Evolutionary conservation across 2,888 invertebrate species (phyloP).

Genomic region (Doris montereyensis): DNA sequence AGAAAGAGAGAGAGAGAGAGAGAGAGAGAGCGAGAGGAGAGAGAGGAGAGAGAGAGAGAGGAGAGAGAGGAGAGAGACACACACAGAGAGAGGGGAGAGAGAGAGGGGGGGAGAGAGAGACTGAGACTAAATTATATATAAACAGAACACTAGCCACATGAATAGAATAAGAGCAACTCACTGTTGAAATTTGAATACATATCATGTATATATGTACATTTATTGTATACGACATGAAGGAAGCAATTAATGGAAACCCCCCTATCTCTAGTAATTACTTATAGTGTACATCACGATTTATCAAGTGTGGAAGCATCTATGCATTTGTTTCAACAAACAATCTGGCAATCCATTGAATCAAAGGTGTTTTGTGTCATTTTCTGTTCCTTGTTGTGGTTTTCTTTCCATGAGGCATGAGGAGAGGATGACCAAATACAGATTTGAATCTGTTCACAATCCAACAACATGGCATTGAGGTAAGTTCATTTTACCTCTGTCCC

Average conservation of each 20-base stretch:
- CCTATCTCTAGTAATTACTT: background rate
- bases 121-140: too few relatives aligned
- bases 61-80: background rate
- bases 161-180: too few relatives aligned
- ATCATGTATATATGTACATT: too few relatives aligned
- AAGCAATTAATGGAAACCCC: background rate
- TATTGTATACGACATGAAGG: background rate
- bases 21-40: too few relatives aligned
- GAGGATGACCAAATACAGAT: background rate
- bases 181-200: too few relatives aligned
- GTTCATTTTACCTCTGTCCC: background rate
- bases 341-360: background rate
- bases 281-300: background rate
- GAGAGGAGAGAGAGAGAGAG: slow-evolving; percentile 1
- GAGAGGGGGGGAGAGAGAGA: background rate
- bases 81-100: background rate
- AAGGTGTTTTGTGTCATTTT: background rate
- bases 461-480: background rate
- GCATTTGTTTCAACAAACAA: background rate
- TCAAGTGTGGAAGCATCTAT: background rate
- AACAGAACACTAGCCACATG: too few relatives aligned
- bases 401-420: background rate
- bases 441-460: background rate
- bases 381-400: background rate
- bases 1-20: too few relatives aligned